Evolutionary conservation across 53 echinoderm and acorn worm genomes (phyloP), one percentile per base, ranked within the genome.

Genomic region (Holothuria scabra): DNA sequence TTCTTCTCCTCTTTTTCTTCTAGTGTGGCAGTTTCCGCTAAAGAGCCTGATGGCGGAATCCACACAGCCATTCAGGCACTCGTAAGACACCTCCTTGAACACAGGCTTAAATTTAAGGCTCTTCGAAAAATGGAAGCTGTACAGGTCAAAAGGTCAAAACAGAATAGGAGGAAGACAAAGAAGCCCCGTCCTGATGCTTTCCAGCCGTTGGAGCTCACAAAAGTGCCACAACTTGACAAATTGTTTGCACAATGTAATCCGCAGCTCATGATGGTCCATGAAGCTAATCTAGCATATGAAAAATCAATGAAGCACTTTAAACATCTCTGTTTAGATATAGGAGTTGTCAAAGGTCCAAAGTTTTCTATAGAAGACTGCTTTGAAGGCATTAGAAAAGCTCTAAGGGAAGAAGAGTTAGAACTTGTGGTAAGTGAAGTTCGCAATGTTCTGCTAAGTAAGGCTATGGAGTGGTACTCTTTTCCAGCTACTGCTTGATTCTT

Each of bases 1-100:
- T 41, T 41, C 6, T 41, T 35, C 12, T 12, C 10, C 25, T 56
- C 6, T 60, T 60, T 33, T 5, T 1, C 14, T 60, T 34, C 11
- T 86, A 96, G 96, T 76, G 96, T 96, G 56, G 93, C 93, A 16
- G 93, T 96, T 66, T 96, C 96, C 28, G 97, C 97, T 35, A 97
- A 90, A 71, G 85, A 97, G 28, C 76, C 97, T 0, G 94, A 94
- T 61, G 97, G 97, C 4, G 92, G 97, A 16, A 90, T 97, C 18
- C 90, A 94, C 58, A 86, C 76, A 7, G 97, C 97, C 65, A 92
- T 97, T 26, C 97, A 97, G 80, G 93, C 97, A 23, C 83, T 97
- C 13, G 66, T 97, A 34, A 83, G 97, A 3, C 94, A 97, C 66
- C 94, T 97, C 23, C 80, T 97, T 5, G 97, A 97, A 64, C 85